These are phyloP conservation scores for Gorsachius magnificus DNA, from an alignment of 2,797 vertebrate genomes.

Conservation along the genomic window DNA sequence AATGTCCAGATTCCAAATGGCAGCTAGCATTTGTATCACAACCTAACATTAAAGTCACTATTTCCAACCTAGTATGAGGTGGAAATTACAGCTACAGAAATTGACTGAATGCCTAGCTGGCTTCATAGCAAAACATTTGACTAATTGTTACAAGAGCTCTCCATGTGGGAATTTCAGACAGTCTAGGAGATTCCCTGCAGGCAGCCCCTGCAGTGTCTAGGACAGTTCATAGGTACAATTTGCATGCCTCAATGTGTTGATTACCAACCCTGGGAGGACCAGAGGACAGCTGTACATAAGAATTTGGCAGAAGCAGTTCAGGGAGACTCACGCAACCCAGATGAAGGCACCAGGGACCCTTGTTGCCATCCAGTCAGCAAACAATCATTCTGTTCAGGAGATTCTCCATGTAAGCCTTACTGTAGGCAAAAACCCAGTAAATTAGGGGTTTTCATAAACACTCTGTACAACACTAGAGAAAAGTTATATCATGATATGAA, in stretches of 20 bases:
- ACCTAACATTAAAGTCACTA: neutral
- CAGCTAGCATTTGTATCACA: neutral
- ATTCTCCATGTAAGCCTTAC: neutral
- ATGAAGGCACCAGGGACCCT: neutral
- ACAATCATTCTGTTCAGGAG: neutral
- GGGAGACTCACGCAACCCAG: neutral
- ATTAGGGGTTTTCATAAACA: neutral
- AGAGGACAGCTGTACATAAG: neutral
- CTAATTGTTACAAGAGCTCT: neutral
- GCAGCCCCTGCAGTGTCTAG: neutral
- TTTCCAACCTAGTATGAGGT: neutral
- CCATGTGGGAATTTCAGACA: neutral
- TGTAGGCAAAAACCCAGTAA: neutral
- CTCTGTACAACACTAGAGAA: neutral
- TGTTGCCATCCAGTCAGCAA: neutral
- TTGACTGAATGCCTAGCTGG: neutral
- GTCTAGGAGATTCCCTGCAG: neutral
- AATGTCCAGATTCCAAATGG: neutral
- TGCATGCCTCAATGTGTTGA: neutral
- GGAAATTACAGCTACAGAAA: neutral
- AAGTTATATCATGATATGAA: neutral
- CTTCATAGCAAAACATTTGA: neutral
- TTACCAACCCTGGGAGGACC: neutral
- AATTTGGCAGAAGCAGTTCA: neutral
- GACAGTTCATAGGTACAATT: neutral